These are phyloP conservation scores for Belonocnema kinseyi DNA, from an alignment of 1,140 invertebrate genomes.

Conservation along the genomic window DNA sequence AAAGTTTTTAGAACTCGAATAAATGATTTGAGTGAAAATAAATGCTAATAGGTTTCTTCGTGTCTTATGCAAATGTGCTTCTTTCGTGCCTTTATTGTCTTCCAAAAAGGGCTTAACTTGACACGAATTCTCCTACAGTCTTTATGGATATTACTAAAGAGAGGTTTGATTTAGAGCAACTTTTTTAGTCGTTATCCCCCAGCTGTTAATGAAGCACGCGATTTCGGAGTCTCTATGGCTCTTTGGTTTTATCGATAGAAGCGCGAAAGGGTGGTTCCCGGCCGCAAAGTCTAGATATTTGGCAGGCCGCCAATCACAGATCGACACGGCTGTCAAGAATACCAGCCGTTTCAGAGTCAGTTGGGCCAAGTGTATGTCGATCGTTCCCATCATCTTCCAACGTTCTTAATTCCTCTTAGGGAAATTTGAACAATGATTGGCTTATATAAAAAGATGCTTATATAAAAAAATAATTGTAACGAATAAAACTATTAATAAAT, in stretches of 20 bases:
- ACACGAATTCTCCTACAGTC: neutral
- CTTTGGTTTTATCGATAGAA: slow-evolving; percentile 38
- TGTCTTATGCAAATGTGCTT: neutral
- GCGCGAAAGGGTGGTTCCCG: slow-evolving; percentile 46
- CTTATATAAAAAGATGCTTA: no score
- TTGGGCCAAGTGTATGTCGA: slow-evolving; percentile 52
- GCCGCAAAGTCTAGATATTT: slow-evolving; percentile 48
- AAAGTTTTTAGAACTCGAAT: no score
- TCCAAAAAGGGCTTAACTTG: neutral
- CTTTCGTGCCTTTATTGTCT: neutral
- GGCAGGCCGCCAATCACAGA: slow-evolving; percentile 55
- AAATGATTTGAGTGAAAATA: no score
- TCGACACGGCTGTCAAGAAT: slow-evolving; percentile 52
- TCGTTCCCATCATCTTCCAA: slow-evolving; percentile 45
- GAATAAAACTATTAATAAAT: no score
- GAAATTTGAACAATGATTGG: no score
- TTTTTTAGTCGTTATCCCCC: slow-evolving; percentile 11
- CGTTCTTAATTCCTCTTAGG: slow-evolving; percentile 23
- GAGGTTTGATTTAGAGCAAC: neutral
- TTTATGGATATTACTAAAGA: neutral
- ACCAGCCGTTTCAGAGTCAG: slow-evolving; percentile 49
- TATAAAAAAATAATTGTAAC: no score
- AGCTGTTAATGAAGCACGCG: slow-evolving; percentile 35
- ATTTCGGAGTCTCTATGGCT: slow-evolving; percentile 35
- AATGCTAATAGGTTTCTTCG: no score